phyloP scores from a whole-genome alignment of 2,113 vertebrate genomes.

The Meleagris gallopavo region DNA sequence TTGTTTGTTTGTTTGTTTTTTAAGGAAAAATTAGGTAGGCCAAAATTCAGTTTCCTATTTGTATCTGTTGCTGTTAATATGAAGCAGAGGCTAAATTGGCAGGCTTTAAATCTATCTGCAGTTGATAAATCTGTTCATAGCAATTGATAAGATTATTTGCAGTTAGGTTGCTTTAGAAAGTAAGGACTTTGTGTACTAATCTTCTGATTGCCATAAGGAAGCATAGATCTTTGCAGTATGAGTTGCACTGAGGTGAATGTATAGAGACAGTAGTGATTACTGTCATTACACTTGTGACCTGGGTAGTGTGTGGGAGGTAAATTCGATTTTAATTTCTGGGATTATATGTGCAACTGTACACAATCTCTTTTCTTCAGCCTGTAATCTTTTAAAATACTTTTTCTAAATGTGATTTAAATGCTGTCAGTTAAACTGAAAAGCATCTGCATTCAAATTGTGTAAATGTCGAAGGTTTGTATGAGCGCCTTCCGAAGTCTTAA shows the following conservation, averaged over 20 bases:
- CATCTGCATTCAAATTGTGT: background rate
- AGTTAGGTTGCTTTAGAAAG: background rate
- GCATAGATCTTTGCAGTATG: background rate
- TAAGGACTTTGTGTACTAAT: background rate
- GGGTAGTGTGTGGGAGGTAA: background rate
- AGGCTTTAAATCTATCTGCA: background rate
- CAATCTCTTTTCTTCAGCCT: background rate
- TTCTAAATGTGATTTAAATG: background rate
- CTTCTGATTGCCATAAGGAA: background rate
- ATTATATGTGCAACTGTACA: background rate
- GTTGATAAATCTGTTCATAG: background rate
- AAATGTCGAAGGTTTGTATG: background rate
- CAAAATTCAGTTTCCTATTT: background rate
- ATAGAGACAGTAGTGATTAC: background rate
- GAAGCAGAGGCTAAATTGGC: background rate
- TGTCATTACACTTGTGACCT: background rate
- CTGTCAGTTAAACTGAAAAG: background rate
- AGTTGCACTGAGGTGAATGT: background rate
- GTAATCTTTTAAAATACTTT: background rate
- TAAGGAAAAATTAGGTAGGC: background rate
- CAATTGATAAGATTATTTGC: background rate
- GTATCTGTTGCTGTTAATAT: background rate
- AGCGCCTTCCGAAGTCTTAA: background rate
- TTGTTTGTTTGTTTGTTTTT: background rate
- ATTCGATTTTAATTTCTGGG: background rate